A percentile compares a stretch with the other conserved stretches of the same genome.
phyloP scores from a whole-genome alignment of 2,113 vertebrate species.

The Leucoraja erinaceus region DNA sequence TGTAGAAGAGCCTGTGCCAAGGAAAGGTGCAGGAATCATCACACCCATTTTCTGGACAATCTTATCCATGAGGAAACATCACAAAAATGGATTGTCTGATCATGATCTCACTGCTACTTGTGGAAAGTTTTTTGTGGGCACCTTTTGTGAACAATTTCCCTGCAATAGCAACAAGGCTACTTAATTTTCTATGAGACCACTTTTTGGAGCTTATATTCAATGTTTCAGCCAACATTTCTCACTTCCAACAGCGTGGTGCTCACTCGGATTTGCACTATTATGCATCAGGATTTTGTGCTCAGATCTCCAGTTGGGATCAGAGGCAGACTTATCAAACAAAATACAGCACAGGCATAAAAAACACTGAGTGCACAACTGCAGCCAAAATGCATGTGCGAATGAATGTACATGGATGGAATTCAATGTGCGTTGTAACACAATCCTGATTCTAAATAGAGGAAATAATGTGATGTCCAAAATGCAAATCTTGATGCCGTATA shows the following conservation, averaged over 20 bases:
- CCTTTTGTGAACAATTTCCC: not conserved
- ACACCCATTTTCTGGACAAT: too few relatives aligned
- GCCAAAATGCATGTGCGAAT: not conserved
- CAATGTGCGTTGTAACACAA: not conserved
- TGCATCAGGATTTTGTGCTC: not conserved
- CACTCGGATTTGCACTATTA: not conserved
- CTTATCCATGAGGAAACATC: not conserved
- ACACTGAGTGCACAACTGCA: not conserved
- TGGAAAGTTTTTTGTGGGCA: not conserved
- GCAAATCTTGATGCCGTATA: not conserved
- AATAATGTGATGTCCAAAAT: not conserved
- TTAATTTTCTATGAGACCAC: not conserved
- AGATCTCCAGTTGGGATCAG: not conserved
- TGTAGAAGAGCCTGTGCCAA: not conserved
- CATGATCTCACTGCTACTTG: not conserved
- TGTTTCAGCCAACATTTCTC: not conserved
- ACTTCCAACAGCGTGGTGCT: not conserved
- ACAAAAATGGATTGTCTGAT: not conserved
- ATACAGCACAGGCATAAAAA: not conserved
- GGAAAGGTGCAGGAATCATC: not conserved
- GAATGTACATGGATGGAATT: not conserved
- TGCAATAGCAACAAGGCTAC: not conserved
- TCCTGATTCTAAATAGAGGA: not conserved
- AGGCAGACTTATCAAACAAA: not conserved
- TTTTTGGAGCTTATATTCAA: not conserved